Percentiles rank a stretch among this genome's conserved stretches.
Conservation (phyloP, 2,113 vertebrate species). For the Labrus mixtus region DNA sequence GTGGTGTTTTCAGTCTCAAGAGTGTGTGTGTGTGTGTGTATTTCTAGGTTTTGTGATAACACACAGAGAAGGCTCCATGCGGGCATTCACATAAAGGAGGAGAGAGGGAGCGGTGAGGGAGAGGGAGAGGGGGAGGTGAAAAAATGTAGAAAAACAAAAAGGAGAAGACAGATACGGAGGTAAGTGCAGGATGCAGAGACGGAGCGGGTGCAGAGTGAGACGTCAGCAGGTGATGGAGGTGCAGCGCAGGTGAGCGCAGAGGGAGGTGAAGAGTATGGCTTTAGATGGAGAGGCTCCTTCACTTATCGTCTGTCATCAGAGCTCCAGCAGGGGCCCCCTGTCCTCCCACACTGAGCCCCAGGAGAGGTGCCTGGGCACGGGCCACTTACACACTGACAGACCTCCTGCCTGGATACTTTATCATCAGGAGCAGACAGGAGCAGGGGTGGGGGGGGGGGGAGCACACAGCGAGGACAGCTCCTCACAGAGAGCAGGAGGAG, state of each 20-base stretch:
- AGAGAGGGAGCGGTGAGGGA: constrained; percentile 7
- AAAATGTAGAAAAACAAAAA: constrained; percentile 18
- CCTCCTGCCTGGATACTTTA: constrained; percentile 67
- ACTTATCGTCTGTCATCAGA: constrained; percentile 52
- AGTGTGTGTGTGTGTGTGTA: neutral
- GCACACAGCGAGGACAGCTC: constrained; percentile 26
- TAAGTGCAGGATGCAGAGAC: constrained; percentile 10
- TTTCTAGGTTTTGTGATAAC: constrained; percentile 57
- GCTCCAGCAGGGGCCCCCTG: constrained; percentile 41
- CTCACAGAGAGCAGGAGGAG: neutral
- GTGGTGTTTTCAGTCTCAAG: constrained; percentile 52
- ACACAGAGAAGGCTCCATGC: constrained; percentile 38
- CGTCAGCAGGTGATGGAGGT: neutral
- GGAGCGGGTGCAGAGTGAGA: constrained; percentile 14
- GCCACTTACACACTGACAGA: constrained; percentile 65
- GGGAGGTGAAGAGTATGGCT: constrained; percentile 13
- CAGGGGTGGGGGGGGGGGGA: constrained; percentile 8
- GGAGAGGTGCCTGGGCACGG: constrained; percentile 55
- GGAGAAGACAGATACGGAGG: constrained; percentile 36
- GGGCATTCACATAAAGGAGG: constrained; percentile 16
- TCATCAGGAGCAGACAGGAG: constrained; percentile 56
- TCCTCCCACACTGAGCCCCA: constrained; percentile 48
- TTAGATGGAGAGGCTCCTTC: constrained; percentile 25
- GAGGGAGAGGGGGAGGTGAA: neutral
- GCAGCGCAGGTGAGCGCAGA: constrained; percentile 22